Evolutionary conservation across 2,888 invertebrate species (phyloP), one percentile per base, ranked within the genome.

Genomic region (Listrodromus nycthemerus): DNA sequence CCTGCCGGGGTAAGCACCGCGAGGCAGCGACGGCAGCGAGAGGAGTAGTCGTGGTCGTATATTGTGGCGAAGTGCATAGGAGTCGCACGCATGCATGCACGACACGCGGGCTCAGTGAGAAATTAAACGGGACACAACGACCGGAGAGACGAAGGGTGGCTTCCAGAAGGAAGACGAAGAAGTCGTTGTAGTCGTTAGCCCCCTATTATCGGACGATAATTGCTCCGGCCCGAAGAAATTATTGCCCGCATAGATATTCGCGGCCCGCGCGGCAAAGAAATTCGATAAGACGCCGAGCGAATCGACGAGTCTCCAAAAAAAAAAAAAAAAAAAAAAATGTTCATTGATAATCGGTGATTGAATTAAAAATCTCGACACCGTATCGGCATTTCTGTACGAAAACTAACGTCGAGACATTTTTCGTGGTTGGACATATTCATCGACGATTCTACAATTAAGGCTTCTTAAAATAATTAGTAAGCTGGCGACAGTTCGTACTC

Each of bases 1-100:
- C 92, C 92, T 91, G 90, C 83, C 83, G 70, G 82, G 86, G 86
- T 79, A 75, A 73, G 73, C 84, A 79, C 66, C 76, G 83, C 78
- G 79, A 71, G 78, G 71, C 75, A 71, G 77, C 78, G 75, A 84
- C 82, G 82, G 83, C 79, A 78, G 79, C 52, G 37, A 24, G 8
- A 45, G 52, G 69, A 48, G 70, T 70, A 73, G 67, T 13, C 13
- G 13, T 16, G 41, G 41, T 16, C 55, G 71, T 75, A 78, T 75
- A 80, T 75, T 63, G 61, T 66, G 50, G 65, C 41, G 13, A 41
- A 73, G 77, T 74, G 63, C 69, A 69, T 24, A 70, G 65, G 66
- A 71, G 74, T 70, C 76, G 87, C 88, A 88, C 87, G 89, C 88
- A 86, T 85, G 88, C 87, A 89, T 83, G 85, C 74, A 83, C 85